phyloP scores from a whole-genome alignment of 2,888 invertebrate genomes.

The Megamerina dolium region DNA sequence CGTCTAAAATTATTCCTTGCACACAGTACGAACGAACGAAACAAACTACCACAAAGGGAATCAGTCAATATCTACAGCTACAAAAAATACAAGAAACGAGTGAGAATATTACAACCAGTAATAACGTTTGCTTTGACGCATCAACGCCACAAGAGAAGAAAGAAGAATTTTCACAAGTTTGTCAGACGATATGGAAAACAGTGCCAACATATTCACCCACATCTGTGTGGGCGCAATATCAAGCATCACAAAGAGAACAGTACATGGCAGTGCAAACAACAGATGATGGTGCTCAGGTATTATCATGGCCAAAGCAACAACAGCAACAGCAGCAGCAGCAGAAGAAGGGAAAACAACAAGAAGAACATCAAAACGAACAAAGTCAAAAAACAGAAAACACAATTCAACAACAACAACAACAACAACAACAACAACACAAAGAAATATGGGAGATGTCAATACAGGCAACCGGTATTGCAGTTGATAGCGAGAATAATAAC shows the following conservation, averaged over 20 bases:
- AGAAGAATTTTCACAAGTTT: no score
- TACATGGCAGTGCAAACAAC: conserved; percentile 9
- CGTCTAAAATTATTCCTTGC: not conserved
- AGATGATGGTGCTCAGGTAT: conserved; percentile 22
- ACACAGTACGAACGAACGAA: conserved; percentile 4
- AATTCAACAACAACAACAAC: conserved; percentile 9
- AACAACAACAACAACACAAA: conserved; percentile 7
- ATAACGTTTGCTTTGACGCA: no score
- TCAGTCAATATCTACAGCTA: conserved; percentile 11
- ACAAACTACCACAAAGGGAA: conserved; percentile 17
- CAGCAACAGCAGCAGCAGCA: conserved; percentile 3
- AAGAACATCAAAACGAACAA: conserved; percentile 6
- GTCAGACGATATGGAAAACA: not conserved
- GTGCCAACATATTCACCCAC: conserved; percentile 1
- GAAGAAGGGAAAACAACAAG: conserved; percentile 7
- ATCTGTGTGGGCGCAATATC: conserved; percentile 6
- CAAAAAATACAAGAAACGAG: not conserved
- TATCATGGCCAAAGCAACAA: conserved; percentile 11
- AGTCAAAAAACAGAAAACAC: conserved; percentile 7
- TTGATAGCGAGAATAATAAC: no score
- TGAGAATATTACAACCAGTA: not conserved
- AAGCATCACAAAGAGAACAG: conserved; percentile 13
- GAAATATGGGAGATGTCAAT: not conserved
- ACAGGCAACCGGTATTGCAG: no score
- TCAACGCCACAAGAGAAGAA: no score